Evolutionary conservation across 64 coral and sea anemone species (phyloP).

Genomic region (Pachyseris speciosa): DNA sequence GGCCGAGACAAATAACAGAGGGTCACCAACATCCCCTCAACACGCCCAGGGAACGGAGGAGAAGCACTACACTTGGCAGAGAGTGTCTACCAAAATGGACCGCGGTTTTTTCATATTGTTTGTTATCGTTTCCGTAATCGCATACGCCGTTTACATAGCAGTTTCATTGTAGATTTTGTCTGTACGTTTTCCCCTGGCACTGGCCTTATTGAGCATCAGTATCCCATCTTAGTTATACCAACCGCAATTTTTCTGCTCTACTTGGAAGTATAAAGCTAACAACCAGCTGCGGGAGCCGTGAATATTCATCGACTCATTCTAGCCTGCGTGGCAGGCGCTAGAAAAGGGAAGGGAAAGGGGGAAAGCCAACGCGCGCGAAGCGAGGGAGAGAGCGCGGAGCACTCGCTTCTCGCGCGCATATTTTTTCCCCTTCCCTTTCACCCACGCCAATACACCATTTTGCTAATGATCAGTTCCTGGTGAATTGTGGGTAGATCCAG

Average conservation of each 20-base stretch:
- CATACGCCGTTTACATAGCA: not conserved
- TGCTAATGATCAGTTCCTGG: no score
- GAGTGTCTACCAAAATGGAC: conserved; percentile 1
- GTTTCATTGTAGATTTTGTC: not conserved
- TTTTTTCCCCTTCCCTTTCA: no score
- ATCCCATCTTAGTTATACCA: not conserved
- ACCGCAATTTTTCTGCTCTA: not conserved
- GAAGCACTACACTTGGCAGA: conserved; percentile 11
- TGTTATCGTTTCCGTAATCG: not conserved
- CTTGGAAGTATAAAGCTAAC: no score
- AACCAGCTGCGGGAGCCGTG: no score
- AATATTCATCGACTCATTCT: no score
- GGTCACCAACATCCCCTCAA: not conserved
- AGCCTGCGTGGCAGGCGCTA: no score
- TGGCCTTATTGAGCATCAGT: not conserved
- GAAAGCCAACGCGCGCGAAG: no score
- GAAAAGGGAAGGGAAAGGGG: no score
- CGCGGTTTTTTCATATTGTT: conserved; percentile 2
- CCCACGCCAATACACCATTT: no score
- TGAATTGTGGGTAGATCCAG: no score
- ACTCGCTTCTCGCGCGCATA: no score
- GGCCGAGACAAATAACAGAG: not conserved
- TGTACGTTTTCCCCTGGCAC: not conserved
- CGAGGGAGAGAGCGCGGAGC: no score
- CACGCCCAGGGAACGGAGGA: not conserved